These are phyloP conservation scores for Sebastes nivosus DNA, from an alignment of 2,797 vertebrate genomes.

Conservation along the genomic window DNA sequence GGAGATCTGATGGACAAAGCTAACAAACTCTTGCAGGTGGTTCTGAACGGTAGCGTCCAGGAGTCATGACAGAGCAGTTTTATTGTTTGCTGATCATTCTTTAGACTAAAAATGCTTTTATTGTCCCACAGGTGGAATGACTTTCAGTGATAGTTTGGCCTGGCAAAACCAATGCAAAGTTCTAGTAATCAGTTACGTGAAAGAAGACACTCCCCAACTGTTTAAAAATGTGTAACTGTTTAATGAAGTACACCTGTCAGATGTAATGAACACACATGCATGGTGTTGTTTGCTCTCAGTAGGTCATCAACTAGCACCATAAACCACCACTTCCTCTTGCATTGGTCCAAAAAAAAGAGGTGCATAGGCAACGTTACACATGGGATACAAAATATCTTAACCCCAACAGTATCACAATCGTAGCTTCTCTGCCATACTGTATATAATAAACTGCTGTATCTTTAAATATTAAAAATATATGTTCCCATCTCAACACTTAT, in stretches of 20 bases:
- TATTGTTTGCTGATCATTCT: not conserved
- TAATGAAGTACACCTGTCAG: not conserved
- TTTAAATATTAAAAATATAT: not conserved
- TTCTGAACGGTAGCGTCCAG: not conserved
- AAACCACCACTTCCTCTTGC: slow-evolving; percentile 1
- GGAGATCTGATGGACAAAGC: not conserved
- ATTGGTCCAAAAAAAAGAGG: not conserved
- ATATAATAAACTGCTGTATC: not conserved
- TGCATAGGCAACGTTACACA: not conserved
- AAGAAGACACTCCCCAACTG: not conserved
- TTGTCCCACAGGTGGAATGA: not conserved
- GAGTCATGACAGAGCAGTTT: not conserved
- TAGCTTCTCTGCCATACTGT: not conserved
- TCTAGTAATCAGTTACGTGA: not conserved
- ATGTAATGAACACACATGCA: not conserved
- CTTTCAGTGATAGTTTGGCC: not conserved
- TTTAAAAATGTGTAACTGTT: not conserved
- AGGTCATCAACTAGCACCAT: not conserved
- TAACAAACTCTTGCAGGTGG: not conserved
- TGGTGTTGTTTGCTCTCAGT: not conserved
- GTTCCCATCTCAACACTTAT: not conserved
- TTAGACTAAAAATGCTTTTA: not conserved
- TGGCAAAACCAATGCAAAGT: not conserved
- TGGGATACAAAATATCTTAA: not conserved
- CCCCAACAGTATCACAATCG: not conserved